phyloP scores from a whole-genome alignment of 2,888 invertebrate genomes.

The Aphidoletes aphidimyza region DNA sequence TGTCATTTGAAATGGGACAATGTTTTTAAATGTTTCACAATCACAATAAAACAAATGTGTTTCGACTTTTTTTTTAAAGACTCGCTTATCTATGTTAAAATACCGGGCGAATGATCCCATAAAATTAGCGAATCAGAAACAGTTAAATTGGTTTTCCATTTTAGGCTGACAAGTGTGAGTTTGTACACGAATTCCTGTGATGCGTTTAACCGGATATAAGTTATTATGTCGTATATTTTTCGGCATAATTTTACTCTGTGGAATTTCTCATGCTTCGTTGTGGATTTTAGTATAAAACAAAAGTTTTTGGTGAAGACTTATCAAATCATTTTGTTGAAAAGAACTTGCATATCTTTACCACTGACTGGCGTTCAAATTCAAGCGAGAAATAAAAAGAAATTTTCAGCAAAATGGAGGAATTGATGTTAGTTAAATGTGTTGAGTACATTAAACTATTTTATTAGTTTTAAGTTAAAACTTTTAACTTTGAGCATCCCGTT shows the following conservation, averaged over 20 bases:
- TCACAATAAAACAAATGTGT: neutral
- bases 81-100: too few relatives aligned
- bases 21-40: neutral
- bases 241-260: neutral
- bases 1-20: neutral
- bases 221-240: neutral
- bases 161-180: too few relatives aligned
- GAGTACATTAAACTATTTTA: neutral
- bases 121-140: too few relatives aligned
- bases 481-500: neutral
- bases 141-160: neutral
- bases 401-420: neutral
- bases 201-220: too few relatives aligned
- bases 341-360: conserved; percentile 4
- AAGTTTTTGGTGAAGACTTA: neutral
- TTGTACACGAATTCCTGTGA: too few relatives aligned
- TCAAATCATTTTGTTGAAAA: neutral
- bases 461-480: too few relatives aligned
- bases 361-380: too few relatives aligned
- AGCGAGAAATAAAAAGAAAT: too few relatives aligned
- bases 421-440: neutral
- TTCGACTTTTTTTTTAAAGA: too few relatives aligned
- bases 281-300: neutral
- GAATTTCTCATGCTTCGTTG: too few relatives aligned
- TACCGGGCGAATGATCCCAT: too few relatives aligned